Base-by-base conservation (phyloP, 1,140 invertebrate species). In the Cepaea nemoralis region DNA sequence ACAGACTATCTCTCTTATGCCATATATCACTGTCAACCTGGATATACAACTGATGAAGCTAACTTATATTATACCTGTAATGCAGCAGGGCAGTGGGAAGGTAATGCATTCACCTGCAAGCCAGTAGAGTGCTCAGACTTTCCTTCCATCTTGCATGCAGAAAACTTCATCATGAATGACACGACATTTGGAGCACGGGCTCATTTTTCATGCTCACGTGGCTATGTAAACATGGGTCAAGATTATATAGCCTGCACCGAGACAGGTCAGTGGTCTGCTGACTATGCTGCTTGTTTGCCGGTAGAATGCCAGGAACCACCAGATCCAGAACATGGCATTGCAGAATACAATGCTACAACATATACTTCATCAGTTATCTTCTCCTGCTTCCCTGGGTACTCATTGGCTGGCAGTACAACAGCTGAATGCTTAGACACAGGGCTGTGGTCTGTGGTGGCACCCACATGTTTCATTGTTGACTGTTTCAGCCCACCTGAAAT, bases 121-220 rank as follows among this genome's bases (percentile, higher is more conserved):
- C 67, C 67, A 50, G 31, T 71, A 27, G 48, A 73, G 14, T 80
- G 78, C 33, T 16, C 22, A 37, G 48, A 70, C 1, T 24, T 8
- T 27, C 78, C 78, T 55, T 16, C 2, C 19, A 39, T 73, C 6
- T 33, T 2, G 0, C 35, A 80, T 45, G 78, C 37, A 19, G 45
- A 55, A n/a, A 71, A 80, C 6, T 27, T 50, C 31, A 12, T 2
- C 12, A 35, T 82, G 12, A 82, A 42, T 35, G 82, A 80, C 35
- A 81, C 67, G 22, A 83, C 39, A 59, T 85, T 76, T 59, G 70
- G 69, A 39, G 55, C 35, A 42, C 14, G 6, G 37, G 77, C 31
- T 93, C 91, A 45, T 8, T 85, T 85, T 45, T 63, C 80, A 19
- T 89, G 91, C 96, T 27, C 93, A 94, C 86, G 96, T 95, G 88